A percentile compares a stretch with the other conserved stretches of the same genome.
Evolutionary conservation across 64 coral and sea anemone species (phyloP).

Genomic region (Montipora capricornis): DNA sequence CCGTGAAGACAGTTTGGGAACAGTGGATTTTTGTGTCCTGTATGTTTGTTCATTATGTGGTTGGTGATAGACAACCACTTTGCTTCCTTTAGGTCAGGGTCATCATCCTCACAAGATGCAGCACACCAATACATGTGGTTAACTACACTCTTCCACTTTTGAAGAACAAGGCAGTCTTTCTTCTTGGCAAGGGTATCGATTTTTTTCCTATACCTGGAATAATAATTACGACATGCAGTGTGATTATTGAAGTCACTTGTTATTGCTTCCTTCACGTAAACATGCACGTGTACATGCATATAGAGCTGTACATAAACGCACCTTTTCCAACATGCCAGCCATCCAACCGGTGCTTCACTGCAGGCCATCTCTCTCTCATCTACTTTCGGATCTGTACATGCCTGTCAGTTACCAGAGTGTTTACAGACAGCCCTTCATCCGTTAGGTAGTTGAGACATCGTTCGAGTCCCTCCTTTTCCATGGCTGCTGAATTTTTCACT

Average conservation of each 20-base stretch:
- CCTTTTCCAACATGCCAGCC: slow-evolving; percentile 48
- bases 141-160: slow-evolving; percentile 37
- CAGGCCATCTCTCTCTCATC: slow-evolving; percentile 30
- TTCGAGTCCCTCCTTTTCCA: slow-evolving; percentile 51
- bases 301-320: neutral
- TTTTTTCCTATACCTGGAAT: slow-evolving; percentile 51
- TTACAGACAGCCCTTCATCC: neutral
- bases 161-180: slow-evolving; percentile 18
- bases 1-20: slow-evolving; percentile 50
- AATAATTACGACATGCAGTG: too few species aligned
- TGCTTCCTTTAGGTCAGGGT: neutral
- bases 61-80: slow-evolving; percentile 56
- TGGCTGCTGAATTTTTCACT: slow-evolving; percentile 50
- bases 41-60: slow-evolving; percentile 48
- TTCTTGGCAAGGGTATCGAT: slow-evolving; percentile 49
- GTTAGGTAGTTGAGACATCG: neutral
- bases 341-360: slow-evolving; percentile 34
- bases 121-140: slow-evolving; percentile 71
- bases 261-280: too few species aligned
- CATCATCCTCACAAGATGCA: slow-evolving; percentile 39
- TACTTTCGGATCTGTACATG: slow-evolving; percentile 47
- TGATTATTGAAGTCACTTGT: too few species aligned
- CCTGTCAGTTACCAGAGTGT: slow-evolving; percentile 24
- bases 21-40: slow-evolving; percentile 33
- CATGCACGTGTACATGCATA: too few species aligned